Conservation (phyloP, 2,797 vertebrate species). For the Gouania willdenowi region DNA sequence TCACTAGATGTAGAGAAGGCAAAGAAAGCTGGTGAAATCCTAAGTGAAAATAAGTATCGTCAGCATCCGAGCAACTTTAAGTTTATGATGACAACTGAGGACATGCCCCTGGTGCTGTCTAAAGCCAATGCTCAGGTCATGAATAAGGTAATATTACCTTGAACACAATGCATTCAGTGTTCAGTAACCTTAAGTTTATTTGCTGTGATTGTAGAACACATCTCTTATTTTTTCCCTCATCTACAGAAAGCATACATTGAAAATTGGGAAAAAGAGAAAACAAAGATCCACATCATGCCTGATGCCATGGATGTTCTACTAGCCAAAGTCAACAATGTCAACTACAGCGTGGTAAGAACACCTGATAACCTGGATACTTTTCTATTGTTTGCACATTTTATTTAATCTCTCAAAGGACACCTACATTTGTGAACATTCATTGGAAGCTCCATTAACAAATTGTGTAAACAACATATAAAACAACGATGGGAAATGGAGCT, state of each 20-base stretch:
- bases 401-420: too few relatives aligned
- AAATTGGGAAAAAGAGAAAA: conserved; percentile 86
- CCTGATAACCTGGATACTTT: too few relatives aligned
- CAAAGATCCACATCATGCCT: conserved; percentile 83
- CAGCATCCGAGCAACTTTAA: conserved; percentile 82
- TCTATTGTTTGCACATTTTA: too few relatives aligned
- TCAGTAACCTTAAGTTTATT: too few relatives aligned
- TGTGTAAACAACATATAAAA: too few relatives aligned
- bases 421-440: too few relatives aligned
- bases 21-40: conserved; percentile 83
- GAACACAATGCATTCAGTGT: too few relatives aligned
- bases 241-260: conserved; percentile 65
- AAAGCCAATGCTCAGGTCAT: conserved; percentile 83
- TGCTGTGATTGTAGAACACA: too few relatives aligned
- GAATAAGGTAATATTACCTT: conserved; percentile 94
- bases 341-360: conserved; percentile 77
- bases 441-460: too few relatives aligned
- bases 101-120: conserved; percentile 85
- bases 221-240: background rate
- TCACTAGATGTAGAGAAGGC: conserved; percentile 87
- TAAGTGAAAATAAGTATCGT: conserved; percentile 84
- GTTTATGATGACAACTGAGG: conserved; percentile 70
- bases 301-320: conserved; percentile 85
- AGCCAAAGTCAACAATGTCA: conserved; percentile 79
- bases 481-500: too few relatives aligned